Percentiles rank a stretch among this genome's conserved stretches.
Conservation (phyloP, 2,113 vertebrate species). For the Struthidea cinerea region DNA sequence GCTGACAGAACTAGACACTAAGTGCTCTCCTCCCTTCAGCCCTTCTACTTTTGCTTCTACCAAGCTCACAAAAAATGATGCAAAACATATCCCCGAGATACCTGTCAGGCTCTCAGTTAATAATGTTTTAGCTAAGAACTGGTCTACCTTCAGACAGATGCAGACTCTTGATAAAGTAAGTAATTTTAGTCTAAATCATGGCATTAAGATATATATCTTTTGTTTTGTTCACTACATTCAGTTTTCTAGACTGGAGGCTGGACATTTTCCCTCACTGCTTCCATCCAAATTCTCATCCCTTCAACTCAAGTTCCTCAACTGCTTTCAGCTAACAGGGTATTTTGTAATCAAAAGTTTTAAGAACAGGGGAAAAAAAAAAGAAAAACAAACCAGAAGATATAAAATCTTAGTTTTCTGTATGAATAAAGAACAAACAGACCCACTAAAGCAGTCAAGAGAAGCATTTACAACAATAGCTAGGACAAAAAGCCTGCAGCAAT, state of each 20-base stretch:
- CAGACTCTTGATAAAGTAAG: not conserved
- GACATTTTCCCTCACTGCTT: not conserved
- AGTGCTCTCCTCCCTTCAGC: not conserved
- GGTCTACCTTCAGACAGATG: not conserved
- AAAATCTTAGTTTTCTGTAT: not conserved
- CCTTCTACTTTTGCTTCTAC: not conserved
- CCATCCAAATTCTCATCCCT: not conserved
- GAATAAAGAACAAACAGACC: not conserved
- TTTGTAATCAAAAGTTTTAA: not conserved
- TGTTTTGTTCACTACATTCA: not conserved
- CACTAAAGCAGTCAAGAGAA: not conserved
- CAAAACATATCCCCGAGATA: not conserved
- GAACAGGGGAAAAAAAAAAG: not conserved
- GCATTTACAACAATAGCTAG: not conserved
- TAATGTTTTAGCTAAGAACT: not conserved
- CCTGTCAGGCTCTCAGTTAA: not conserved
- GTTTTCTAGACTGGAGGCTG: not conserved
- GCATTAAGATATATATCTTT: not conserved
- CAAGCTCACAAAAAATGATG: not conserved
- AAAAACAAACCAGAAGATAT: not conserved
- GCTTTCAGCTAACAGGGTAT: not conserved
- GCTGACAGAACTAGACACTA: not conserved
- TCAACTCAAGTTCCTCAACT: not conserved
- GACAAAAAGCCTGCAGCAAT: not conserved
- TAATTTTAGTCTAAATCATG: not conserved